Conservation (phyloP, 2,888 invertebrate genomes). For the Drosophila paucipuncta region DNA sequence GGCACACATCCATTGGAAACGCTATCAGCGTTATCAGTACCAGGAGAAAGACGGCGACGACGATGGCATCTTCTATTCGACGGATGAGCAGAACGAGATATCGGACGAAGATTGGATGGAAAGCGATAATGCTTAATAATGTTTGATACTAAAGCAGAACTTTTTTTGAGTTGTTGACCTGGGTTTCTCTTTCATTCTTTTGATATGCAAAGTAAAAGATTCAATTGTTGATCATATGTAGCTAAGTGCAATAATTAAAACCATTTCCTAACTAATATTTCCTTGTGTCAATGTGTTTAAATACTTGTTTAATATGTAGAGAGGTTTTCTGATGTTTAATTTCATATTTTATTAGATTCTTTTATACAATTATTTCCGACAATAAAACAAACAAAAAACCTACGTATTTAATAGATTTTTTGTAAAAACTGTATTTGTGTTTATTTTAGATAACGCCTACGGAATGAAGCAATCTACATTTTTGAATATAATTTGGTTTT, state of each 20-base stretch:
- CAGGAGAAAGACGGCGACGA: neutral
- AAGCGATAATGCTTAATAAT: neutral
- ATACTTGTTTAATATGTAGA: neutral
- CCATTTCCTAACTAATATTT: neutral
- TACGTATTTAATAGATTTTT: too few relatives aligned
- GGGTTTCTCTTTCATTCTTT: neutral
- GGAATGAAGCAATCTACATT: neutral
- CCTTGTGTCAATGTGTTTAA: neutral
- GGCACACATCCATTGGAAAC: constrained; percentile 35
- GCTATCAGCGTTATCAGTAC: neutral
- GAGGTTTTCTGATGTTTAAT: neutral
- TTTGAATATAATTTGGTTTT: neutral
- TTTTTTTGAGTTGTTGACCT: neutral
- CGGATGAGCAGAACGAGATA: constrained; percentile 17
- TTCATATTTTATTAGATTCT: neutral
- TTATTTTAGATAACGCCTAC: neutral
- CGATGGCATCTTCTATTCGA: constrained; percentile 5
- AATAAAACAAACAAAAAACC: neutral
- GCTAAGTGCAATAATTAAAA: neutral
- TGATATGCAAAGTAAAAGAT: neutral
- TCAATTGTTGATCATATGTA: neutral
- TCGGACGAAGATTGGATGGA: neutral
- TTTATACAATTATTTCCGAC: neutral
- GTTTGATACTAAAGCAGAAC: too few relatives aligned
- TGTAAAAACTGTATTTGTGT: neutral